A percentile compares a stretch with the other conserved stretches of the same genome.
These are phyloP conservation scores for Hyposoter dolosus DNA, from an alignment of 2,888 invertebrate genomes.

Conservation along the genomic window DNA sequence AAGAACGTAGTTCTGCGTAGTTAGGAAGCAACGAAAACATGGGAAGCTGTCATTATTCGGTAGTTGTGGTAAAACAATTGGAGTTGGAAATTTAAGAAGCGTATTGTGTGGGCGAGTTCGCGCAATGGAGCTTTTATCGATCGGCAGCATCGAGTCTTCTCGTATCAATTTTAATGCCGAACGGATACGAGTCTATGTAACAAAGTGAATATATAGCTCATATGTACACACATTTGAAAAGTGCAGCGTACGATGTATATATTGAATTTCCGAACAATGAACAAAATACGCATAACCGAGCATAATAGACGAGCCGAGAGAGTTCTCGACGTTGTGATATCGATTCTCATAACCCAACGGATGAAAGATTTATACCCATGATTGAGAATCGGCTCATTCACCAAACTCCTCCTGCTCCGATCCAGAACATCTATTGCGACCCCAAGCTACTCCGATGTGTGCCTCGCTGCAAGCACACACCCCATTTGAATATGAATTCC, in stretches of 20 bases:
- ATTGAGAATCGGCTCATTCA: conserved; percentile 52
- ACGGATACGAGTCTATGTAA: neutral
- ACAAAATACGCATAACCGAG: conserved; percentile 39
- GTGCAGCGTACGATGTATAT: neutral
- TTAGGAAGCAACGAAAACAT: neutral
- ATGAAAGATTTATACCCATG: conserved; percentile 62
- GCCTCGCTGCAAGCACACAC: conserved; percentile 16
- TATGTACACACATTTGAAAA: neutral
- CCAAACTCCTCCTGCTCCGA: conserved; percentile 1
- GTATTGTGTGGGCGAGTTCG: neutral
- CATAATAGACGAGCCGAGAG: conserved; percentile 45
- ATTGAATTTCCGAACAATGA: conserved; percentile 30
- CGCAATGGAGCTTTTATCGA: conserved; percentile 5
- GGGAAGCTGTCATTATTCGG: conserved; percentile 29
- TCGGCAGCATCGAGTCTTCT: neutral
- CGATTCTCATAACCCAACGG: conserved; percentile 61
- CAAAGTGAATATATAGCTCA: conserved; percentile 2
- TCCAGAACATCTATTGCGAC: conserved; percentile 3
- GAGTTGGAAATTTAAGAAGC: neutral
- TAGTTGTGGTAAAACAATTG: conserved; percentile 15
- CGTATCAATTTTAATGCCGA: conserved; percentile 1
- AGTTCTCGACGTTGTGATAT: conserved; percentile 49
- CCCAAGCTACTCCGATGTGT: conserved; percentile 4
- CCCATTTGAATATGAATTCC: conserved; percentile 73
- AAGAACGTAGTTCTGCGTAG: neutral